These are phyloP conservation scores for Leptinotarsa undecemlineata DNA, from an alignment of 1,140 invertebrate species.

Conservation along the genomic window DNA sequence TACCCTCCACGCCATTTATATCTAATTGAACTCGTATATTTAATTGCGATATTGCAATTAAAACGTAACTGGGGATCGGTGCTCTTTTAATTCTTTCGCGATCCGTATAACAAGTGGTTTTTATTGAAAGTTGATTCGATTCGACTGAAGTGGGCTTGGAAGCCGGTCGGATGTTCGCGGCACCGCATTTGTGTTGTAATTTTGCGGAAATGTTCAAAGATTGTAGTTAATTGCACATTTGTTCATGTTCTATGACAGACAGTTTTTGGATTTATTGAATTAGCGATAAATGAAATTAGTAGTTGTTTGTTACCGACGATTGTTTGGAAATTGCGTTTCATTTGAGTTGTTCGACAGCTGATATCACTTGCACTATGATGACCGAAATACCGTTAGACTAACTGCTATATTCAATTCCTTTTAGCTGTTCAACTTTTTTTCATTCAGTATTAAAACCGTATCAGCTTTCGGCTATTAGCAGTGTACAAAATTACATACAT, in stretches of 20 bases:
- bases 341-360: too few species aligned
- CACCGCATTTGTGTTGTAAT: background rate
- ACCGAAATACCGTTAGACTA: too few species aligned
- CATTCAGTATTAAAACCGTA: too few species aligned
- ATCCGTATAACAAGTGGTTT: background rate
- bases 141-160: background rate
- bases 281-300: background rate
- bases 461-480: too few species aligned
- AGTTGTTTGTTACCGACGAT: background rate
- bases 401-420: too few species aligned
- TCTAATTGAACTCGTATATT: slow-evolving; percentile 1
- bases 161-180: too few species aligned
- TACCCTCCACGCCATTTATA: background rate
- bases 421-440: too few species aligned
- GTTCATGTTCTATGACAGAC: too few species aligned
- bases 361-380: too few species aligned
- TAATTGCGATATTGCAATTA: slow-evolving; percentile 1
- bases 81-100: background rate
- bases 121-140: slow-evolving; percentile 1
- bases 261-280: background rate
- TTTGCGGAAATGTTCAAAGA: background rate
- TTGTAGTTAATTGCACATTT: background rate
- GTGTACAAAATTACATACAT: too few species aligned
- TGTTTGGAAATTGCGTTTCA: too few species aligned
- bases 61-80: background rate